A percentile compares a stretch with the other conserved stretches of the same genome.
These are phyloP conservation scores for Rhombomys opimus DNA, from an alignment of 2,113 vertebrate species.

Conservation along the genomic window DNA sequence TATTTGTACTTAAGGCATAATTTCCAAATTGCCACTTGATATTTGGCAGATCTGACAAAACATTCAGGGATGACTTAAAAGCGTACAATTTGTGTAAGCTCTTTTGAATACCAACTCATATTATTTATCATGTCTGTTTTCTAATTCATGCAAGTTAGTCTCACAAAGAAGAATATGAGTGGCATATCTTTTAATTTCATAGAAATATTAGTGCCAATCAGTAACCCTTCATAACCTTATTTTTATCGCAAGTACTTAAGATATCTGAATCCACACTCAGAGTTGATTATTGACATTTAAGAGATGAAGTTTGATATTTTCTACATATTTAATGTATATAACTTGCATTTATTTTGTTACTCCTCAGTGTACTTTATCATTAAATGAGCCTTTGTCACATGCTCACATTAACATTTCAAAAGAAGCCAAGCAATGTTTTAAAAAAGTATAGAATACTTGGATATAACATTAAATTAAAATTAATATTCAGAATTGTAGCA, in stretches of 20 bases:
- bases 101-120: slow-evolving; percentile 8
- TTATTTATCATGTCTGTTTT: neutral
- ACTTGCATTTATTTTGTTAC: neutral
- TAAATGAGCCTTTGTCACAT: neutral
- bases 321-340: neutral
- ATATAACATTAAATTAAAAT: neutral
- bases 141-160: neutral
- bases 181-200: neutral
- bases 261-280: neutral
- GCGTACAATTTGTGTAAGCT: neutral
- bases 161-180: neutral
- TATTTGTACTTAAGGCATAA: neutral
- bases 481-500: neutral
- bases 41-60: neutral
- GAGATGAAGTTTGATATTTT: neutral
- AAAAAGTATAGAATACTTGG: neutral
- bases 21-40: slow-evolving; percentile 10
- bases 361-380: neutral
- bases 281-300: neutral
- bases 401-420: neutral
- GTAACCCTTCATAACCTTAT: neutral
- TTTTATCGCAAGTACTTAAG: slow-evolving; percentile 33
- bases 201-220: neutral
- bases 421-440: neutral
- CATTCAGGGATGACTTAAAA: neutral